Base-by-base conservation (phyloP, 2,797 vertebrate genomes). In the Chrosomus eos region DNA sequence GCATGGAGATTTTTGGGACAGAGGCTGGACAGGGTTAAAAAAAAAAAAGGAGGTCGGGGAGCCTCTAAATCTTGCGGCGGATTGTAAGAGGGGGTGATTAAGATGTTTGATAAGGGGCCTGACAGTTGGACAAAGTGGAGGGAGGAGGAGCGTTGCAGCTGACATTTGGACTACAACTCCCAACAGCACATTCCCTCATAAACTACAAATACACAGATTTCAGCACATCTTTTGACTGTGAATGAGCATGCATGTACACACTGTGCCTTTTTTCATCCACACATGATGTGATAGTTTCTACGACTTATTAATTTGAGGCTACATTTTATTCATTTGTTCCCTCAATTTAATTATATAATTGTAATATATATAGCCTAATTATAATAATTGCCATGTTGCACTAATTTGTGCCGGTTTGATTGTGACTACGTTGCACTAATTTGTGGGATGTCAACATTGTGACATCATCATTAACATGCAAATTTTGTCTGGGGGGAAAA, bases 121-220 rank as follows among this genome's bases (percentile, higher is more conserved):
- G 62, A 33, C 7, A 67, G 67, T 66, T 76, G 58, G 72, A 14
- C 18, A 66, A 38, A 28, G 8, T 48, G 36, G 45, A 67, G 6
- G 28, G 67, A 36, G 45, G 16, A 43, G 55, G 13, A 45, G 77
- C 23, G 62, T 70, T 62, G 26, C 26, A 51, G 83, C n/a, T 64
- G 72, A 82, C 33, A 60, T 73, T 45, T 58, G 55, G 76, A 87
- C 85, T 81, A 83, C 80, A 83, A 64, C 10, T 87, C 80, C 83
- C 70, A 85, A 31, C 21, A 64, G 43, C 53, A 16, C 33, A 10
- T 53, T 31, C 6, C 23, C 21, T 23, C 19, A 60, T 2, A 58
- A 86, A 80, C 81, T 67, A 79, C 43, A 82, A 60, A 45, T 53
- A 38, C 21, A n/a, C 33, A 58, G 74, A 71, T 48, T 43, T 62